Percentiles rank a stretch among this genome's conserved stretches.
phyloP scores from a whole-genome alignment of 2,113 vertebrate species.

The Typhlomys cinereus region DNA sequence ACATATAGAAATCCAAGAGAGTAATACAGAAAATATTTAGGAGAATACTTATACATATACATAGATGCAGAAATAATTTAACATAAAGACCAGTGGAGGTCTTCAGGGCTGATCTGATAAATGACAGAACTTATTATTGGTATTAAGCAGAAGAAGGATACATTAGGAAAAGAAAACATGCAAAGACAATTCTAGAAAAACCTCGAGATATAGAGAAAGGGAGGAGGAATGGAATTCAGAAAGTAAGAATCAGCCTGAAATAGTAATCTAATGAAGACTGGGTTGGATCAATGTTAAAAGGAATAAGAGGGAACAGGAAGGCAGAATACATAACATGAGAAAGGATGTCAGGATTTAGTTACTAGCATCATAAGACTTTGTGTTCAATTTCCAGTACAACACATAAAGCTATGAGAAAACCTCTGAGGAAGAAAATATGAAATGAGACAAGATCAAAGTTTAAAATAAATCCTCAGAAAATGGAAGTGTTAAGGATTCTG shows the following conservation, averaged over 20 bases:
- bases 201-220: not conserved
- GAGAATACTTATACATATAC: not conserved
- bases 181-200: not conserved
- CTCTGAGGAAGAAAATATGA: not conserved
- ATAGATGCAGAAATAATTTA: not conserved
- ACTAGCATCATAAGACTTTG: not conserved
- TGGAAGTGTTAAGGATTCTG: not conserved
- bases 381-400: not conserved
- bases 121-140: not conserved
- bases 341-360: not conserved
- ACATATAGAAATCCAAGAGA: not conserved
- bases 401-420: not conserved
- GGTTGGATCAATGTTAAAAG: not conserved
- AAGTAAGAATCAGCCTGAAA: not conserved
- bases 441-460: not conserved
- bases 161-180: not conserved
- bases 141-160: not conserved
- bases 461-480: constrained; percentile 34
- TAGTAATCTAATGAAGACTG: not conserved
- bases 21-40: not conserved
- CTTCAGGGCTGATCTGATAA: not conserved
- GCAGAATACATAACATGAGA: not conserved
- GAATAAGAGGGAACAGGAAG: not conserved
- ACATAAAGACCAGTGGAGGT: too few relatives aligned
- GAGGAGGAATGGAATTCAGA: not conserved